These are phyloP conservation scores for Microdon myrmicae DNA, from an alignment of 2,888 invertebrate genomes.

Conservation along the genomic window DNA sequence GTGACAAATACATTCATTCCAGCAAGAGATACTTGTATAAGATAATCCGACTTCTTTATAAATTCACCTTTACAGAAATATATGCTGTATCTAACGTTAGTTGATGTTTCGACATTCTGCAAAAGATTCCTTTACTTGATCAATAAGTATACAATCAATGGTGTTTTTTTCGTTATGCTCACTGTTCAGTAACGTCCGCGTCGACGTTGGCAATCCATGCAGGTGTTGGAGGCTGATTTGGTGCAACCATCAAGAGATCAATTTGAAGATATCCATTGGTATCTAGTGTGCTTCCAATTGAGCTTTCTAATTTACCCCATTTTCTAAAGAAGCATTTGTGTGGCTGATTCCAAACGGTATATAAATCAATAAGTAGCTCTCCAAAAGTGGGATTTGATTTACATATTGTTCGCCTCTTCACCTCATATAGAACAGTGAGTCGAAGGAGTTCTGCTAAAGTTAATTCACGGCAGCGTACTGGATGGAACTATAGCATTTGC, in stretches of 20 bases:
- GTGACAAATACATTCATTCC: constrained; percentile 56
- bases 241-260: constrained; percentile 79
- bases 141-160: constrained; percentile 1
- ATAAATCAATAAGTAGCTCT: constrained; percentile 73
- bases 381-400: constrained; percentile 71
- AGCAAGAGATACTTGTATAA: constrained; percentile 61
- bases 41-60: constrained; percentile 62
- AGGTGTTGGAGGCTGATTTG: constrained; percentile 71
- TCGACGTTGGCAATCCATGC: neutral
- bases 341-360: constrained; percentile 78
- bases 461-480: too few relatives aligned
- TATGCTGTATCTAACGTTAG: constrained; percentile 69
- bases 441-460: constrained; percentile 71
- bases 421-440: constrained; percentile 71
- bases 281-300: constrained; percentile 69
- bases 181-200: constrained; percentile 76
- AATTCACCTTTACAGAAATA: constrained; percentile 70
- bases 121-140: constrained; percentile 55
- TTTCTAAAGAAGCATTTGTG: constrained; percentile 87
- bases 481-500: too few relatives aligned
- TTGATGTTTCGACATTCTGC: constrained; percentile 54
- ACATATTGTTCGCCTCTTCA: constrained; percentile 68
- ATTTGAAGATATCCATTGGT: constrained; percentile 83
- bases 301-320: constrained; percentile 82
- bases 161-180: neutral